Evolutionary conservation across 92 coral and sea anemone species (phyloP), one percentile per base, ranked within the genome.

Genomic region (Epizoanthus scotinus): DNA sequence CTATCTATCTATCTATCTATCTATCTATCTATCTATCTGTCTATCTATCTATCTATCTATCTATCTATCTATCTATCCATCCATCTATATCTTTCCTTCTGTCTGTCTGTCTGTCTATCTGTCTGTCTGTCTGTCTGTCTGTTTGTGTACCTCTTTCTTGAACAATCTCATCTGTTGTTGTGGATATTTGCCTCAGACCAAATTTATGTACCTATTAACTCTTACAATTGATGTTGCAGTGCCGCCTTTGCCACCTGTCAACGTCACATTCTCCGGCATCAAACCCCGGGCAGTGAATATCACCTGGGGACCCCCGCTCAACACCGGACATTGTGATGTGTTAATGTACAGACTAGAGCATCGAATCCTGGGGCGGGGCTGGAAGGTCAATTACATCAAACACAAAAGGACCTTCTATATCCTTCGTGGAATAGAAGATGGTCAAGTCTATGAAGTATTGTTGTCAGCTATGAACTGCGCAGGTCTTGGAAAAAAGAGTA

Each of bases 381-480:
- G 98, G 98, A 87, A 79, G 38, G 89, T 62, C 22, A 84, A 86
- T 26, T 79, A 84, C 74, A 78, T 95, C 24, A 5, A 54, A 5
- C 70, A 80, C 21, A 78, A 79, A 21, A 55, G 77, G 54, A 87
- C 84, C 15, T 83, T 90, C 38, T 82, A 79, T 85, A 80, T 91
- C 12, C 82, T 94, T 3, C 89, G 91, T 53, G 84, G 9, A 28
- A 67, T 95, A 14, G 82, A 86, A 66, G 84, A 89, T 52, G 85
- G 82, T 15, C 78, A 86, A 17, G 84, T 72, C 6, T 90, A 93
- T 73, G 82, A 71, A 78, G 94, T 95, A 77, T 70, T 86, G 50
- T 84, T 92, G 81, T 90, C 93, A 14, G 98, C 98, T 10, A 66
- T 87, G 20, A 95, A 95, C 84, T 88, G 86, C 18, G 91, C 89